Percentiles rank a stretch among this genome's conserved stretches.
Evolutionary conservation across 2,888 invertebrate genomes (phyloP).

Genomic region (Euclidia mi): DNA sequence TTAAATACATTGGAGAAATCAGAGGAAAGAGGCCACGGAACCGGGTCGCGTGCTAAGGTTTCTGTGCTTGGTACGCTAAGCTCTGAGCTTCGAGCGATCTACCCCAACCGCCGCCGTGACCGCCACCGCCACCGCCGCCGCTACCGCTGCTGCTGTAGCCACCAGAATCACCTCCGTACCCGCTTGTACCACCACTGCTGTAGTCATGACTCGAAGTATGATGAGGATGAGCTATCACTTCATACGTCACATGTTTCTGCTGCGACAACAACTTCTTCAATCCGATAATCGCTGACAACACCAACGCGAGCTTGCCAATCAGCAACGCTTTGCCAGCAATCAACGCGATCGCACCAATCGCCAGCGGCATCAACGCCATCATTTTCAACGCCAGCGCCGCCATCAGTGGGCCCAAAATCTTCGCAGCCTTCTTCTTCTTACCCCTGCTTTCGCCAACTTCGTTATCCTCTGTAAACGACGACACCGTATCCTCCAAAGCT

Average conservation of each 20-base stretch:
- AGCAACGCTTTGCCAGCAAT: conserved; percentile 96
- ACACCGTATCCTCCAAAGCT: conserved; percentile 93
- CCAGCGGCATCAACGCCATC: conserved; percentile 94
- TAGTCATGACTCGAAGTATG: conserved; percentile 92
- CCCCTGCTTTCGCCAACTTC: conserved; percentile 92
- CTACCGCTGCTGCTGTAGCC: conserved; percentile 82
- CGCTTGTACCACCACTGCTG: conserved; percentile 87
- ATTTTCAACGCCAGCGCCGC: conserved; percentile 94
- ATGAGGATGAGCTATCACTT: conserved; percentile 96
- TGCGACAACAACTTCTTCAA: conserved; percentile 95
- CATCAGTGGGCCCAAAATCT: conserved; percentile 94
- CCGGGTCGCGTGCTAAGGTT: conserved; percentile 88
- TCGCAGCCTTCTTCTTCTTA: conserved; percentile 95
- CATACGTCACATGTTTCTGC: conserved; percentile 96
- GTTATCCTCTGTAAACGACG: conserved; percentile 90
- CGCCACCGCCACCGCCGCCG: conserved; percentile 87
- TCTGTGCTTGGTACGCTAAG: conserved; percentile 94
- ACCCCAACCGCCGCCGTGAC: conserved; percentile 92
- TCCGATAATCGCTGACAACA: conserved; percentile 95
- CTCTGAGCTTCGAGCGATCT: conserved; percentile 94
- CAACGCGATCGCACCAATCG: conserved; percentile 95
- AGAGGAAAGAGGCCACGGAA: conserved; percentile 74
- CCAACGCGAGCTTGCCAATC: conserved; percentile 95
- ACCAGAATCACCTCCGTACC: conserved; percentile 92
- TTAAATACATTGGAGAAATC: conserved; percentile 78